Percentiles rank a stretch among this genome's conserved stretches.
Conservation (phyloP, 2,888 invertebrate genomes). For the Malacosoma neustria region DNA sequence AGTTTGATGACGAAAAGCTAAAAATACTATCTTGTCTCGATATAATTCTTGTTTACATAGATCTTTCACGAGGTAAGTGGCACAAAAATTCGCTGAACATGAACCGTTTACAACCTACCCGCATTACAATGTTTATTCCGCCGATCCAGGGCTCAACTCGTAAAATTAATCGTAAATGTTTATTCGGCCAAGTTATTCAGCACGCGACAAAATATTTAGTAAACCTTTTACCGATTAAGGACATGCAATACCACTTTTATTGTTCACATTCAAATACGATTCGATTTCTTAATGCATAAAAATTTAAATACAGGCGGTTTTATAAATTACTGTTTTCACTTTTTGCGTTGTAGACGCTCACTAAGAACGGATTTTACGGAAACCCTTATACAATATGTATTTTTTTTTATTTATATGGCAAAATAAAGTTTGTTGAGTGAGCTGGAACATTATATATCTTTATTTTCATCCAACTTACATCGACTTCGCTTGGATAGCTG, state of each 20-base stretch:
- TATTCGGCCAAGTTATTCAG: constrained; percentile 34
- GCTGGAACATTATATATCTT: too few species aligned
- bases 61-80: neutral
- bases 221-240: constrained; percentile 34
- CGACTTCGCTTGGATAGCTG: too few species aligned
- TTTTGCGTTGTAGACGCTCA: too few species aligned
- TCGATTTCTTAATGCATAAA: constrained; percentile 1
- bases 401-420: too few species aligned
- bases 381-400: too few species aligned
- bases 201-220: constrained; percentile 58
- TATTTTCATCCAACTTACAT: too few species aligned
- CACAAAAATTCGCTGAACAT: neutral
- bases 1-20: too few species aligned
- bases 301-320: neutral
- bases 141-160: constrained; percentile 19
- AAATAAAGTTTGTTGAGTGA: too few species aligned
- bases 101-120: neutral
- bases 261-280: constrained; percentile 25
- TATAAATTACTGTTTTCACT: neutral
- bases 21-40: too few species aligned
- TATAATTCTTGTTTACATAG: neutral
- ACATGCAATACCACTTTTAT: constrained; percentile 42
- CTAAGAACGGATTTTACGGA: too few species aligned
- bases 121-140: constrained; percentile 14
- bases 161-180: constrained; percentile 39